Evolutionary conservation across 2,113 vertebrate species (phyloP).

Genomic region (Etheostoma spectabile): DNA sequence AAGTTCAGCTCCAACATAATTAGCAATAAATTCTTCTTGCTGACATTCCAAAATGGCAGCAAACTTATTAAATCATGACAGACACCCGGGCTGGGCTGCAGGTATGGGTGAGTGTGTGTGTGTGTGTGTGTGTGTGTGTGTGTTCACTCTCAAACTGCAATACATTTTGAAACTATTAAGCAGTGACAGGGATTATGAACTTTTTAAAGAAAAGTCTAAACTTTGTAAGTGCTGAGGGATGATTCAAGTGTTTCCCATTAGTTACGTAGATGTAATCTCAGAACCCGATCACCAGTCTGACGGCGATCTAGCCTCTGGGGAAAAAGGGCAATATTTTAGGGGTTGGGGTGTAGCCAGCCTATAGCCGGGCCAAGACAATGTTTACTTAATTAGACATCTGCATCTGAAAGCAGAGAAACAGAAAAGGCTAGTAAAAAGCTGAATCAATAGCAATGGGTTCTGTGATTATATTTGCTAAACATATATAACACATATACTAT

Average conservation of each 20-base stretch:
- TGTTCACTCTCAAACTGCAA: slow-evolving; percentile 1
- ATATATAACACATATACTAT: too few species aligned
- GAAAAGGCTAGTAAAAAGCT: too few species aligned
- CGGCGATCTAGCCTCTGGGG: too few species aligned
- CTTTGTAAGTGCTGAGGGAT: background rate
- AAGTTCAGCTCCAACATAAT: slow-evolving; percentile 64
- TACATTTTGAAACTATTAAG: background rate
- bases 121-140: background rate
- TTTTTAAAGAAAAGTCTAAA: background rate
- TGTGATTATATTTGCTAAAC: too few species aligned
- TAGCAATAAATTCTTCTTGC: slow-evolving; percentile 67
- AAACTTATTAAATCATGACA: slow-evolving; percentile 61
- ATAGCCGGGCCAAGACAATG: too few species aligned
- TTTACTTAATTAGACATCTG: too few species aligned
- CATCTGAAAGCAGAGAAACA: too few species aligned
- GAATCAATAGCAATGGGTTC: too few species aligned
- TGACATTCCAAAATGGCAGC: slow-evolving; percentile 70
- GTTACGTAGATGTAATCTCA: too few species aligned
- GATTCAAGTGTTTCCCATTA: background rate
- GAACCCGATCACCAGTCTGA: too few species aligned
- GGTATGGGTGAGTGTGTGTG: background rate
- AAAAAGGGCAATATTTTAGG: too few species aligned
- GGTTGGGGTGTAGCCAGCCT: too few species aligned
- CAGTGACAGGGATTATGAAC: background rate
- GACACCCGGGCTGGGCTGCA: slow-evolving; percentile 1